These are phyloP conservation scores for Sminthopsis crassicaudata DNA, from an alignment of 2,113 vertebrate genomes.

Conservation along the genomic window DNA sequence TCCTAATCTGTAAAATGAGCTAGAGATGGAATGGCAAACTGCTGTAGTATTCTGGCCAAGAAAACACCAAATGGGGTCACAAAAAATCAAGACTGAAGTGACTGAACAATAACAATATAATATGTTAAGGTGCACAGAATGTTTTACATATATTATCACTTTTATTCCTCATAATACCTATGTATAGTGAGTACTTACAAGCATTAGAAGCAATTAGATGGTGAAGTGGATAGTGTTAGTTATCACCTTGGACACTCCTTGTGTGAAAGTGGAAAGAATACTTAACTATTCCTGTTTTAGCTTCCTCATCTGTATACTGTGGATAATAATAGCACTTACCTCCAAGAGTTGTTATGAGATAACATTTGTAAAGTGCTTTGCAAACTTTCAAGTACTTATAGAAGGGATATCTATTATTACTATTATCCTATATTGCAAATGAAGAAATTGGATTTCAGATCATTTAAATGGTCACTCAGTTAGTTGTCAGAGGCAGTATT, in stretches of 20 bases:
- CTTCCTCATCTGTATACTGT: not conserved
- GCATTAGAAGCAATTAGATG: not conserved
- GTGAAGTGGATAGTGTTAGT: not conserved
- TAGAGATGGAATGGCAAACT: not conserved
- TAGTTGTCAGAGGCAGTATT: not conserved
- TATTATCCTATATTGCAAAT: not conserved
- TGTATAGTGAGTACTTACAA: not conserved
- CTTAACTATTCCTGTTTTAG: not conserved
- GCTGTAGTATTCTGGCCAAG: not conserved
- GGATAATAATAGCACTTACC: not conserved
- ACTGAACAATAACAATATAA: not conserved
- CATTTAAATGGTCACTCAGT: not conserved
- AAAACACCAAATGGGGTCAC: not conserved
- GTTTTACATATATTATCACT: not conserved
- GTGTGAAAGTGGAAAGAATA: not conserved
- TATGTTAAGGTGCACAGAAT: not conserved
- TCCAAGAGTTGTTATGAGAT: not conserved
- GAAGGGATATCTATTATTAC: not conserved
- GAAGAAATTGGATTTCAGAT: not conserved
- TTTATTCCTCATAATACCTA: not conserved
- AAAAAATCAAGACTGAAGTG: not conserved
- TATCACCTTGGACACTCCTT: not conserved
- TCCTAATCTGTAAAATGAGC: no score
- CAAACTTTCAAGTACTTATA: not conserved
- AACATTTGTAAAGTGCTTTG: not conserved